These are phyloP conservation scores for Indri indri DNA, from an alignment of 2,113 vertebrate genomes.

Conservation along the genomic window DNA sequence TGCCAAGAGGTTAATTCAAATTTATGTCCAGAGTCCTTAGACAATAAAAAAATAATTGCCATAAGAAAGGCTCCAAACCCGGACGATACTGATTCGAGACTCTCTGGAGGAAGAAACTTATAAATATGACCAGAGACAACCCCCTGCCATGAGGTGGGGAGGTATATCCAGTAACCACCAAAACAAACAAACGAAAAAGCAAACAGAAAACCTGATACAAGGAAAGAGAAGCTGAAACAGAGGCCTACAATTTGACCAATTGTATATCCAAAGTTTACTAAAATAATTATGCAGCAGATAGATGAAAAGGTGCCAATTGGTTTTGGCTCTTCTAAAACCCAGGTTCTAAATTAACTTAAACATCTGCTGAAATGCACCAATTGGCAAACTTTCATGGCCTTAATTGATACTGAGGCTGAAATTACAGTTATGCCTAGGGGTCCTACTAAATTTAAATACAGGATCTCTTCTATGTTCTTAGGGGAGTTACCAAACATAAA, in stretches of 20 bases:
- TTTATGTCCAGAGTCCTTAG: not conserved
- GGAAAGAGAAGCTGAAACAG: not conserved
- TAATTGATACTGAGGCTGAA: not conserved
- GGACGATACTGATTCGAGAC: not conserved
- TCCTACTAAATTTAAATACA: constrained; percentile 12
- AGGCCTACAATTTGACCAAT: not conserved
- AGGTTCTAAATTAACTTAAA: not conserved
- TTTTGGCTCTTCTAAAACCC: not conserved
- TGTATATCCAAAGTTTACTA: not conserved
- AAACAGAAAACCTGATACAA: not conserved
- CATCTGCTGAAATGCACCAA: not conserved
- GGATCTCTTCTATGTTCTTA: not conserved
- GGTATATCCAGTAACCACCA: not conserved
- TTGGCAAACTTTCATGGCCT: not conserved
- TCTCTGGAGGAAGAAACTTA: not conserved
- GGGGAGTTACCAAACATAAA: not conserved
- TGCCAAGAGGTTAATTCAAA: constrained; percentile 13
- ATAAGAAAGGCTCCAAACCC: not conserved
- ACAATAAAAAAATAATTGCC: not conserved
- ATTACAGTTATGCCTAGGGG: not conserved
- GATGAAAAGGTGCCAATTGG: not conserved
- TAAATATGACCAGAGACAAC: not conserved
- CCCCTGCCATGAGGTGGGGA: not conserved
- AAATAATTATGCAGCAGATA: constrained; percentile 12
- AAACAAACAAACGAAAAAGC: not conserved